phyloP scores from a whole-genome alignment of 2,797 vertebrate species.

The Tokudaia muenninki region DNA sequence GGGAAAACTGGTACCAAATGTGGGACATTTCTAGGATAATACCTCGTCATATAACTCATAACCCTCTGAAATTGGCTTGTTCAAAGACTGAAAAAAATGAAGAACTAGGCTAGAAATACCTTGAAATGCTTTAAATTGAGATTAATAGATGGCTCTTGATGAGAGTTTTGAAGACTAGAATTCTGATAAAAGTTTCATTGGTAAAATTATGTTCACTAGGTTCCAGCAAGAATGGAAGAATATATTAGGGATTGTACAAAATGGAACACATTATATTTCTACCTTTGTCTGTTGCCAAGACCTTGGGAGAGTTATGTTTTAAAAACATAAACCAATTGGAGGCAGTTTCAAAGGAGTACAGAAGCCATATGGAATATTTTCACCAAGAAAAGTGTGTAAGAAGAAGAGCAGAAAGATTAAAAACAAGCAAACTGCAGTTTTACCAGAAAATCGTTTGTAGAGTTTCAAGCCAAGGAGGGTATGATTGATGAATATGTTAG shows the following conservation, averaged over 20 bases:
- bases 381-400: not conserved
- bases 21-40: not conserved
- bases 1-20: not conserved
- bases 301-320: not conserved
- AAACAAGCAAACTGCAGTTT: not conserved
- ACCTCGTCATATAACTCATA: not conserved
- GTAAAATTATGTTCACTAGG: not conserved
- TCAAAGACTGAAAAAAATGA: not conserved
- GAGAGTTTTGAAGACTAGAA: not conserved
- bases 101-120: not conserved
- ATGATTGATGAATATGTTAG: not conserved
- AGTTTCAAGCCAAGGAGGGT: not conserved
- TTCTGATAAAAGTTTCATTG: not conserved
- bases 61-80: not conserved
- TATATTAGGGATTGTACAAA: not conserved
- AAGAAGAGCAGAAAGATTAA: not conserved
- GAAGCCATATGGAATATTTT: not conserved
- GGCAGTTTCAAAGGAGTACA: not conserved
- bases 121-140: not conserved
- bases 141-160: not conserved
- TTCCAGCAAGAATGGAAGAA: not conserved
- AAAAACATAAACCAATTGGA: not conserved
- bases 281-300: not conserved
- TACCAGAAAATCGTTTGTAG: not conserved
- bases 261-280: not conserved